Evolutionary conservation across 53 echinoderm and acorn worm species (phyloP).

Genomic region (Hippasteria phrygiana): DNA sequence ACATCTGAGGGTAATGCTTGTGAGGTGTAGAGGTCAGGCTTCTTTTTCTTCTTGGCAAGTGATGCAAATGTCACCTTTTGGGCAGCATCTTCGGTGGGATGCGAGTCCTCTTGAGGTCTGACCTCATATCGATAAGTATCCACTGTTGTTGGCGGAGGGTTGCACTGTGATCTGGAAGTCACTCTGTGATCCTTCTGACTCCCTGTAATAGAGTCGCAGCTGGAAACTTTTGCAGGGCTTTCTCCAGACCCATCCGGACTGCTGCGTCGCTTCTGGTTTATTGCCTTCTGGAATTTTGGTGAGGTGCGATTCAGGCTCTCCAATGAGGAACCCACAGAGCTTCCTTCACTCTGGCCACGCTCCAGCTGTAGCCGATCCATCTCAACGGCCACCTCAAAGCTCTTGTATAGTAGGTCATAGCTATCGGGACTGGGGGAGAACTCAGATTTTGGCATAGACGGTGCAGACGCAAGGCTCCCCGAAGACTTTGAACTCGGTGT

Average conservation of each 20-base stretch:
- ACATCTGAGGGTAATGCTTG: slow-evolving; percentile 48
- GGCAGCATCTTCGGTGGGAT: slow-evolving; percentile 10
- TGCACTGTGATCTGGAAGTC: neutral
- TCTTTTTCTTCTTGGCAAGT: slow-evolving; percentile 84
- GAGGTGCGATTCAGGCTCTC: slow-evolving; percentile 83
- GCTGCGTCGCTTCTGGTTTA: slow-evolving; percentile 63
- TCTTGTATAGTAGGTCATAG: slow-evolving; percentile 94
- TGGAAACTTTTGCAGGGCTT: slow-evolving; percentile 8
- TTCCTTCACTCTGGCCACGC: slow-evolving; percentile 65
- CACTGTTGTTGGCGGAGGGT: neutral
- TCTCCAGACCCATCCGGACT: slow-evolving; percentile 65
- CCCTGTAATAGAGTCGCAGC: slow-evolving; percentile 4
- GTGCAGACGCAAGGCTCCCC: slow-evolving; percentile 77
- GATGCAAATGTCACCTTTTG: slow-evolving; percentile 90
- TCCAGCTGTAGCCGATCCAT: slow-evolving; percentile 77
- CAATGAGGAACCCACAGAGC: slow-evolving; percentile 59
- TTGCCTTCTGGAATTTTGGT: slow-evolving; percentile 80
- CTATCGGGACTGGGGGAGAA: slow-evolving; percentile 92
- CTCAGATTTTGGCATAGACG: slow-evolving; percentile 74
- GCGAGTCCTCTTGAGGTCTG: slow-evolving; percentile 1
- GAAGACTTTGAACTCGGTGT: slow-evolving; percentile 61
- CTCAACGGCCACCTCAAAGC: slow-evolving; percentile 91
- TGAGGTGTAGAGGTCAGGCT: slow-evolving; percentile 53
- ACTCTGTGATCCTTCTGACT: neutral
- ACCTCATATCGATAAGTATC: neutral